Evolutionary conservation across 1,140 invertebrate genomes (phyloP).

Genomic region (Drosophila repletoides): DNA sequence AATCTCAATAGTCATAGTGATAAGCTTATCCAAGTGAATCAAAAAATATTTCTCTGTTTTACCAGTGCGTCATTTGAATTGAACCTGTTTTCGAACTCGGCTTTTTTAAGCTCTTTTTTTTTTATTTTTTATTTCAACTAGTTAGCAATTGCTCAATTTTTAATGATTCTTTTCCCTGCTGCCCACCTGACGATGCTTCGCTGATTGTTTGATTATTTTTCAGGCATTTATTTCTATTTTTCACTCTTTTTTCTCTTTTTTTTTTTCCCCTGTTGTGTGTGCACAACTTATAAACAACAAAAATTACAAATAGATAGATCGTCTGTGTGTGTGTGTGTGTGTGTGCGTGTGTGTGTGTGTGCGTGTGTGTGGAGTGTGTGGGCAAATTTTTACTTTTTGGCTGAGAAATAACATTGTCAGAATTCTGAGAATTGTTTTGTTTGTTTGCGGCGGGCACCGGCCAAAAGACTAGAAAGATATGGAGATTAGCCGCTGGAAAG

Average conservation of each 20-base stretch:
- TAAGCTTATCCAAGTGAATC: constrained; percentile 4
- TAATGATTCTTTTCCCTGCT: constrained; percentile 6
- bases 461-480: too few species aligned
- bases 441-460: constrained; percentile 3
- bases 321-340: too few species aligned
- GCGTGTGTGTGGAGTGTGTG: too few species aligned
- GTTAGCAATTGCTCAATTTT: too few species aligned
- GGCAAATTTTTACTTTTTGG: too few species aligned
- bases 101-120: neutral
- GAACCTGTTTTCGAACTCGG: neutral
- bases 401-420: neutral
- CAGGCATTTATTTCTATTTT: constrained; percentile 15
- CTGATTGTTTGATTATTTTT: neutral
- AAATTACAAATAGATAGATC: constrained; percentile 4
- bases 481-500: neutral
- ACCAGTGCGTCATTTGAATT: neutral
- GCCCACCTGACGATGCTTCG: neutral
- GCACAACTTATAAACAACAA: constrained; percentile 39
- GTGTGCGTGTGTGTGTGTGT: too few species aligned
- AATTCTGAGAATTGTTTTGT: constrained; percentile 20
- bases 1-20: constrained; percentile 4
- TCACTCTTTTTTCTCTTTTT: neutral
- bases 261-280: constrained; percentile 10
- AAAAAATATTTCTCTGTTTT: neutral
- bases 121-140: neutral